These are phyloP conservation scores for Lissocephala sabroskyi DNA, from an alignment of 2,888 invertebrate species.

Conservation along the genomic window DNA sequence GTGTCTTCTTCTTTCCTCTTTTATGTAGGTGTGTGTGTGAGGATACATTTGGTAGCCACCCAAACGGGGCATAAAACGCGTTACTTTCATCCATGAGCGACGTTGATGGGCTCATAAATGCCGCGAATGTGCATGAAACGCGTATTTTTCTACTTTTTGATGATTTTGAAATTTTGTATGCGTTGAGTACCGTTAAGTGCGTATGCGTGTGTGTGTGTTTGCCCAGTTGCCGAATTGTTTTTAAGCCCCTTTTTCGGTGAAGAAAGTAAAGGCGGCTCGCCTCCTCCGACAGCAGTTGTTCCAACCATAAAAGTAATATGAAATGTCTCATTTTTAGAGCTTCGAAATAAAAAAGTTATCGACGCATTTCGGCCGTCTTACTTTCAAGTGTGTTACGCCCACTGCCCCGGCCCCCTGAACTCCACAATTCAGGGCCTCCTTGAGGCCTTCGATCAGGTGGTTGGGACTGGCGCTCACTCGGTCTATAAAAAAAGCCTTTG, in stretches of 20 bases:
- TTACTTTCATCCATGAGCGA: constrained; percentile 67
- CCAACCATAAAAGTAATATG: constrained; percentile 61
- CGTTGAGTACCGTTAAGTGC: constrained; percentile 63
- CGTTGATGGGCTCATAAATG: constrained; percentile 68
- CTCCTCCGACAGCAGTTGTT: constrained; percentile 48
- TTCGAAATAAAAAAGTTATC: constrained; percentile 65
- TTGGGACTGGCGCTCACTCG: no score
- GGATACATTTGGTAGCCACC: constrained; percentile 63
- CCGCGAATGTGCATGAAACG: constrained; percentile 67
- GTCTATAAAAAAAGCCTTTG: constrained; percentile 20
- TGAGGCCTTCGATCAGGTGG: neutral
- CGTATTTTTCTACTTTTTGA: constrained; percentile 67
- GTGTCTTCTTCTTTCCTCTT: constrained; percentile 22
- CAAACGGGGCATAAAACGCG: constrained; percentile 65
- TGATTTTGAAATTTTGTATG: constrained; percentile 67
- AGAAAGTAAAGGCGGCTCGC: neutral
- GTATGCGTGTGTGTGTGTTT: constrained; percentile 7
- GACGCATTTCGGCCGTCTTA: constrained; percentile 43
- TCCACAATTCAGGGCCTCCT: neutral
- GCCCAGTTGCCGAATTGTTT: constrained; percentile 50
- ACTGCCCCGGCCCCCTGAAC: neutral
- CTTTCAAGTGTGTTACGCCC: neutral
- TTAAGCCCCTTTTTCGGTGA: constrained; percentile 61
- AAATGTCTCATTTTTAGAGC: constrained; percentile 65
- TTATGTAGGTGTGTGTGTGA: constrained; percentile 6